Percentiles rank a stretch among this genome's conserved stretches.
These are phyloP conservation scores for Perognathus longimembris DNA, from an alignment of 2,113 vertebrate genomes.

Conservation along the genomic window DNA sequence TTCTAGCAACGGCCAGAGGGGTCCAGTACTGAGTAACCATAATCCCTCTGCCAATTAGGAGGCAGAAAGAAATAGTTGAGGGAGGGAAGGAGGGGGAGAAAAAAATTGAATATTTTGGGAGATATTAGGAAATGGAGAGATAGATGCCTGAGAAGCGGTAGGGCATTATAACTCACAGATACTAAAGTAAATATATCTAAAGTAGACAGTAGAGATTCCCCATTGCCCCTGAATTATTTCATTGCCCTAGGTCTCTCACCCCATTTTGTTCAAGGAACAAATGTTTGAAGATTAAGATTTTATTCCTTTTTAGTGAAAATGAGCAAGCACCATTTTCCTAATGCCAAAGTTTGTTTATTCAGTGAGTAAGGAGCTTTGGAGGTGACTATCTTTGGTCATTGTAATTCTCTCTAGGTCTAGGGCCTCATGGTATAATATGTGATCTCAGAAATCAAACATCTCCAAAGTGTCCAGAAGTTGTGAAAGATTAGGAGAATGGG, in stretches of 20 bases:
- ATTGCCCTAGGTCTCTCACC: neutral
- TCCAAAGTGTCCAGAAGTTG: neutral
- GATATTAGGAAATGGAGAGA: neutral
- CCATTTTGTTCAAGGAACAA: neutral
- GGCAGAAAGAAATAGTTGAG: neutral
- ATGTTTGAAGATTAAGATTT: conserved; percentile 15
- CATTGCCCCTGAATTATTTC: neutral
- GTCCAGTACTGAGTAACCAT: neutral
- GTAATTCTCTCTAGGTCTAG: neutral
- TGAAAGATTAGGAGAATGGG: conserved; percentile 13
- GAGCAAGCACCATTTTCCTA: neutral
- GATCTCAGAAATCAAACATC: neutral
- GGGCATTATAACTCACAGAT: neutral
- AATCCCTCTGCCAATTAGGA: neutral
- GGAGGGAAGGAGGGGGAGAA: neutral
- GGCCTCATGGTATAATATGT: neutral
- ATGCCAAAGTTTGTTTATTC: neutral
- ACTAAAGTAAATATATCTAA: neutral
- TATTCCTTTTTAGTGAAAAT: conserved; percentile 13
- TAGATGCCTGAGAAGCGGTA: neutral
- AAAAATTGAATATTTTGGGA: neutral
- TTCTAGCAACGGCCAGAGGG: neutral
- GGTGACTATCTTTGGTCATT: neutral
- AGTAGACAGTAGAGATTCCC: neutral
- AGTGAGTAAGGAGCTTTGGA: neutral